Evolutionary conservation across 2,797 vertebrate genomes (phyloP).

Genomic region (Erithacus rubecula): DNA sequence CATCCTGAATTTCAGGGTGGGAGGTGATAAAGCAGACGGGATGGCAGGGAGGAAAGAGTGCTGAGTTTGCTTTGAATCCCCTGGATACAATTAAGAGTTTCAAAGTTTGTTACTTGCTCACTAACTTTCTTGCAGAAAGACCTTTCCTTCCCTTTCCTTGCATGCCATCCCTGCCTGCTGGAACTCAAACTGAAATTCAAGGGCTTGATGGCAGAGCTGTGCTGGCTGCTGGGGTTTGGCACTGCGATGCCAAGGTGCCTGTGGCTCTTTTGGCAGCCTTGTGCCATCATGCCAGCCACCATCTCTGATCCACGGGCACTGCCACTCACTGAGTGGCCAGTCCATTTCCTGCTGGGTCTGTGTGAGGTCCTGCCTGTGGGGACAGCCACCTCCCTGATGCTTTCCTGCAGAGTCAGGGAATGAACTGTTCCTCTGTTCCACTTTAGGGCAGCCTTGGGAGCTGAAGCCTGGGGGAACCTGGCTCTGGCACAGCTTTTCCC

Average conservation of each 20-base stretch:
- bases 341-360: not conserved
- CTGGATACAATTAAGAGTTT: not conserved
- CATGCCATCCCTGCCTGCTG: not conserved
- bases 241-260: not conserved
- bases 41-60: not conserved
- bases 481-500: not conserved
- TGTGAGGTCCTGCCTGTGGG: fast-evolving
- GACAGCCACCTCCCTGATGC: not conserved
- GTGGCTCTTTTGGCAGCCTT: not conserved
- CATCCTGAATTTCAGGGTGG: not conserved
- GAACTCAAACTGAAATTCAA: not conserved
- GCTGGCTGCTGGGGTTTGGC: not conserved
- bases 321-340: fast-evolving
- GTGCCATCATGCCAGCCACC: not conserved
- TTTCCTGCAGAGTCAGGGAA: not conserved
- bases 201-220: not conserved
- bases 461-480: not conserved
- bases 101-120: not conserved
- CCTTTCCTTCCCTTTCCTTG: not conserved
- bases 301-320: fast-evolving
- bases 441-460: fast-evolving
- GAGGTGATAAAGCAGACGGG: not conserved
- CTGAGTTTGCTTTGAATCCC: not conserved
- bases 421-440: not conserved
- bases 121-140: not conserved